phyloP scores from a whole-genome alignment of 2,797 vertebrate species.

The Linurgus olivaceus region DNA sequence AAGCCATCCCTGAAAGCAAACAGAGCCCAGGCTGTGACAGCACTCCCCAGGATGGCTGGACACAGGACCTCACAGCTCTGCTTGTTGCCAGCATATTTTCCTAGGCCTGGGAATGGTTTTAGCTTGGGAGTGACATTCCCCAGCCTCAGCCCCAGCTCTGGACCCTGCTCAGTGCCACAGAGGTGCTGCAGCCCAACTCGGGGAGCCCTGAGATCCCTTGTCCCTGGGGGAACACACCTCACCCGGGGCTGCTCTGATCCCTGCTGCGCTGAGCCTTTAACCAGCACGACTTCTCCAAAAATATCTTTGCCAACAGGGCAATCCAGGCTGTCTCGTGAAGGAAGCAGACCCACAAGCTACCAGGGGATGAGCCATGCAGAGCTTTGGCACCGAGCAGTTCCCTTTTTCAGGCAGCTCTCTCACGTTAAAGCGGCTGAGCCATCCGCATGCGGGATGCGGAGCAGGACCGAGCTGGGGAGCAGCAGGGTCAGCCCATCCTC shows the following conservation, averaged over 20 bases:
- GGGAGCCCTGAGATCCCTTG: not conserved
- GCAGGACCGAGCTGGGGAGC: not conserved
- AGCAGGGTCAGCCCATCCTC: conserved; percentile 8
- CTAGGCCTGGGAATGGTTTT: not conserved
- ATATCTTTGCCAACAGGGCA: not conserved
- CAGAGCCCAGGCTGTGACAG: not conserved
- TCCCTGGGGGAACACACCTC: not conserved
- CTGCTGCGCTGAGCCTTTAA: not conserved
- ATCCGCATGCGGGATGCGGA: rapidly evolving
- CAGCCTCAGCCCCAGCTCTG: not conserved
- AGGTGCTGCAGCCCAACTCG: not conserved
- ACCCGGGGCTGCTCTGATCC: not conserved
- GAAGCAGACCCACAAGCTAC: not conserved
- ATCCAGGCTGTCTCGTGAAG: not conserved
- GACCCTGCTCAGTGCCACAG: not conserved
- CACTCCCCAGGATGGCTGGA: rapidly evolving
- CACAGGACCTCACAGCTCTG: not conserved
- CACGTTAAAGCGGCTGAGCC: rapidly evolving
- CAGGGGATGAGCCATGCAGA: not conserved
- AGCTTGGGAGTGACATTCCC: not conserved
- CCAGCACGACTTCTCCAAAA: not conserved
- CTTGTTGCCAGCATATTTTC: not conserved
- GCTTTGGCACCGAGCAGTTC: not conserved
- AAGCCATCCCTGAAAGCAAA: not conserved
- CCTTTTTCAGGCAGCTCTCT: not conserved